Base-by-base conservation (phyloP, 2,888 invertebrate species). In the Pedicia rivosa region DNA sequence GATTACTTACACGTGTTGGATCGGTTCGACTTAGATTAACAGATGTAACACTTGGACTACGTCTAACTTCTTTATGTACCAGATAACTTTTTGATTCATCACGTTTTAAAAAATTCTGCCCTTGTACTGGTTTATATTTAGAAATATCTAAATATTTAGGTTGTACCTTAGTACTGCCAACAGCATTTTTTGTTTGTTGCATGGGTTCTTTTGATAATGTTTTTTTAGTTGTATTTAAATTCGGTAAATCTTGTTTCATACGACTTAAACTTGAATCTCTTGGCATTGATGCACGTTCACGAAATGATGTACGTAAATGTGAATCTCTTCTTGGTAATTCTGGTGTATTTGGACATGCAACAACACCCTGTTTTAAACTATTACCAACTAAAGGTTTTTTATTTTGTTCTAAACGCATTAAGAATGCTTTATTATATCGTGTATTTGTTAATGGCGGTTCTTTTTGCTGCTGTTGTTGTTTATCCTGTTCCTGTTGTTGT, bases 351-450 rank as follows among this genome's bases (percentile, higher is more conserved):
- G 68, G 69, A 45, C 68, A 69, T 43, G 58, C 61, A 14, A 53
- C 50, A 15, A 54, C 46, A 12, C 60, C 59, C 22, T 52, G 35
- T 32, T 44, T 42, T 36, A 14, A 28, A 5, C 25, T 38, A 22
- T 31, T 37, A 24, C 48, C 53, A 10, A 52, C 48, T 2, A 55
- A 57, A 29, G 54, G 54, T 41, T 57, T 57, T 31, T 59, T 62
- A 44, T 59, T 62, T 6, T 58, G 50, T 38, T 62, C 62, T 37
- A 62, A 58, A 30, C 82, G 63, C 62, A 79, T 62, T 52, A 77
- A 68, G 41, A 74, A 65, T n/a, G 80, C 78, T 44, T 82, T 68
- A 55, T 87, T 88, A 47, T 75, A 74, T 40, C 67, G 70, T 51
- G 72, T 72, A 44, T 66, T 68, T 28, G 65, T 62, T 40, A 69